phyloP scores from a whole-genome alignment of 2,888 invertebrate genomes.

The Hydrotaea cyrtoneurina region DNA sequence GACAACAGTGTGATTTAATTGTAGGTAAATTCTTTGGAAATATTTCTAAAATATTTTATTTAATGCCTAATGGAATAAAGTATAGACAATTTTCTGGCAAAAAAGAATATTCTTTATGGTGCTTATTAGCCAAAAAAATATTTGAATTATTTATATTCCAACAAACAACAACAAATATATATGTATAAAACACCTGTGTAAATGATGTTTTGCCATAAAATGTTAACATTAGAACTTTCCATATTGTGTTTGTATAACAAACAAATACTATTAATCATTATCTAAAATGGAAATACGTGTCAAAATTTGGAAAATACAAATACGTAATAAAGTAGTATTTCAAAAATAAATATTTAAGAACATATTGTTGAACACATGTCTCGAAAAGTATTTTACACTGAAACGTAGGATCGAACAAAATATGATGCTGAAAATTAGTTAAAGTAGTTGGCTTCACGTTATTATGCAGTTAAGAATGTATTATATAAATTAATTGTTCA shows the following conservation, averaged over 20 bases:
- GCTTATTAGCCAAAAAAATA: background rate
- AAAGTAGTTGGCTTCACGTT: too few relatives aligned
- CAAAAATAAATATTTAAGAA: too few relatives aligned
- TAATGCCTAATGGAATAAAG: too few relatives aligned
- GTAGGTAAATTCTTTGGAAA: background rate
- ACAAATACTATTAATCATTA: background rate
- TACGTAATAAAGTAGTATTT: too few relatives aligned
- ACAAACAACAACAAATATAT: background rate
- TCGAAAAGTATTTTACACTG: too few relatives aligned
- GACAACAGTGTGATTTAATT: background rate
- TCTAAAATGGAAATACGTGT: background rate
- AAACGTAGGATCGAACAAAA: too few relatives aligned
- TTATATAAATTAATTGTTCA: too few relatives aligned
- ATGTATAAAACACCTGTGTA: constrained; percentile 11
- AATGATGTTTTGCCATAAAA: constrained; percentile 10
- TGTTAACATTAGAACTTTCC: background rate
- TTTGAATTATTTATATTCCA: background rate
- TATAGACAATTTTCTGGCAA: too few relatives aligned
- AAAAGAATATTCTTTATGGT: background rate
- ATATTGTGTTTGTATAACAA: background rate
- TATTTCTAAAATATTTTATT: too few relatives aligned
- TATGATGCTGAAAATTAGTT: too few relatives aligned
- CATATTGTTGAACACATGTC: too few relatives aligned
- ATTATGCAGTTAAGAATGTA: too few relatives aligned
- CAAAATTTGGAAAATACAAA: constrained; percentile 1